Percentiles rank a stretch among this genome's conserved stretches.
phyloP scores from a whole-genome alignment of 2,113 vertebrate genomes.

The Vidua chalybeata region DNA sequence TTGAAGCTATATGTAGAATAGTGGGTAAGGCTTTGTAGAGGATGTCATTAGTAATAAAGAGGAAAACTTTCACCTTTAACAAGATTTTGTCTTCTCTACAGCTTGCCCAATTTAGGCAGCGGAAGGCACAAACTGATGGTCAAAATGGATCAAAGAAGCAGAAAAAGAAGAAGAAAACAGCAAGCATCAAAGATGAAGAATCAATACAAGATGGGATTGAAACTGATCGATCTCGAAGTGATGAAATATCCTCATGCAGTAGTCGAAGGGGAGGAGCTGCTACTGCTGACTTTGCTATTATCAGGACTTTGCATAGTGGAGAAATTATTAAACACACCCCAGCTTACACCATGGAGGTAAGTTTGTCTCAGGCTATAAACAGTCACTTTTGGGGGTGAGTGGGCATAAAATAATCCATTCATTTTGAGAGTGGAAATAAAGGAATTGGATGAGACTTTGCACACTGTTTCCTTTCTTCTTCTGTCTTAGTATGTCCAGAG shows the following conservation, averaged over 20 bases:
- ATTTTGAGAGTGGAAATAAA: neutral
- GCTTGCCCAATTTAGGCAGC: constrained; percentile 94
- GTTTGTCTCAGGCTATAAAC: constrained; percentile 7
- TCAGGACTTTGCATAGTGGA: constrained; percentile 79
- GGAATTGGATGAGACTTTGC: neutral
- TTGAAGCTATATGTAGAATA: constrained; percentile 1
- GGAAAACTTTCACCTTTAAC: constrained; percentile 55
- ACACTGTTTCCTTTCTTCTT: neutral
- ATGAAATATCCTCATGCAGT: constrained; percentile 58
- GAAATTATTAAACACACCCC: constrained; percentile 82
- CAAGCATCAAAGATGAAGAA: constrained; percentile 72
- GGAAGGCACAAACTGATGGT: constrained; percentile 87
- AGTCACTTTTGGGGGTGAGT: neutral
- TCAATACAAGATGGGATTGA: constrained; percentile 67
- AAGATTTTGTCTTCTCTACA: constrained; percentile 65
- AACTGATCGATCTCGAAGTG: constrained; percentile 61
- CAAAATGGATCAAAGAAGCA: constrained; percentile 84
- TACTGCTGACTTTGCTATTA: constrained; percentile 76
- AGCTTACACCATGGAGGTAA: constrained; percentile 86
- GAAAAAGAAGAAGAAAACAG: constrained; percentile 87
- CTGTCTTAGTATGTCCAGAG: neutral
- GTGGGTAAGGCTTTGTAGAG: neutral
- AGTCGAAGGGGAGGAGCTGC: constrained; percentile 65
- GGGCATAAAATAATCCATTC: neutral
- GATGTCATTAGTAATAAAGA: constrained; percentile 23